phyloP scores from a whole-genome alignment of 2,888 invertebrate species.

The Fissipunctia ypsillon region DNA sequence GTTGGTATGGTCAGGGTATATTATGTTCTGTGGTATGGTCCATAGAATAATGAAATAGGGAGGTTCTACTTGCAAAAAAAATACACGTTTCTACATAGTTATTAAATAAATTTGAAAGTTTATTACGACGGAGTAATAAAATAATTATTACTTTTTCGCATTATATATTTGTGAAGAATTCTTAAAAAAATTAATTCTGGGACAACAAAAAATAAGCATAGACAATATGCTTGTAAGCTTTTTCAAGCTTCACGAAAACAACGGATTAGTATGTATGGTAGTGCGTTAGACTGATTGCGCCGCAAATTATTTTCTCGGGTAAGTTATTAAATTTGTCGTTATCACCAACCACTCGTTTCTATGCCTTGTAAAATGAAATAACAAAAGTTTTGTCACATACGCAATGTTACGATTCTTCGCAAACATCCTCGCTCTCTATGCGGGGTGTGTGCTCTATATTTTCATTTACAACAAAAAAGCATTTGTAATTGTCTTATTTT shows the following conservation, averaged over 20 bases:
- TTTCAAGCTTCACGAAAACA: constrained; percentile 90
- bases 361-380: constrained; percentile 26
- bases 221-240: constrained; percentile 84
- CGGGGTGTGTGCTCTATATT: constrained; percentile 77
- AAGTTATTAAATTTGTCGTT: constrained; percentile 72
- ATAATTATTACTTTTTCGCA: not conserved
- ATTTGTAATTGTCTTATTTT: constrained; percentile 47
- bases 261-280: constrained; percentile 91
- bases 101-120: not conserved
- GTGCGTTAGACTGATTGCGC: constrained; percentile 92
- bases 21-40: too few species aligned
- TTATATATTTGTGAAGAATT: not conserved
- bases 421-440: constrained; percentile 61
- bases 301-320: constrained; percentile 90
- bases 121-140: not conserved
- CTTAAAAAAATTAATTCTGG: not conserved
- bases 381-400: constrained; percentile 30
- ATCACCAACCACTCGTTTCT: constrained; percentile 17
- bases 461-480: constrained; percentile 63
- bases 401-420: constrained; percentile 47
- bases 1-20: too few species aligned
- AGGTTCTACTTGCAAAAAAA: too few species aligned
- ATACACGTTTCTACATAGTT: not conserved
- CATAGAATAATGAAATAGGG: too few species aligned
- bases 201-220: constrained; percentile 66